Base-by-base conservation (phyloP, 1,140 invertebrate genomes). In the Habropoda laboriosa region DNA sequence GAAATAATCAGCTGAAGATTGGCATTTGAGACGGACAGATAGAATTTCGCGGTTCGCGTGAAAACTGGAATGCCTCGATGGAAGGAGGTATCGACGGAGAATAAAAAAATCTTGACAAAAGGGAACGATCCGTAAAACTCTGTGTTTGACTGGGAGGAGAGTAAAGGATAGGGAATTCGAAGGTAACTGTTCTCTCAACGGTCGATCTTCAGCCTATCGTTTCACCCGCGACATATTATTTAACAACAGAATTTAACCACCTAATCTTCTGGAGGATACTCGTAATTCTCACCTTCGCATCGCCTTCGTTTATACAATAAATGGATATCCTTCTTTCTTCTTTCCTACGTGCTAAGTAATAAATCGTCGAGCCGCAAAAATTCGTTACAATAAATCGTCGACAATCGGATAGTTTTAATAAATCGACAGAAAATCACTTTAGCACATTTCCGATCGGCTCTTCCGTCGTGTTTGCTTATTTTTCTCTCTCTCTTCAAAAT, bases 181-280 rank as follows among this genome's bases (percentile, higher is more conserved):
- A 30, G 13, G 57, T 24, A 24, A 58, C n/a, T 8, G 10, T 1
- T 49, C n/a, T 49, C 57, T 80, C 80, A 71, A 61, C 49, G 72
- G 64, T 73, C 80, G 71, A 87, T 86, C 89, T 89, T 90, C 89
- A 86, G 90, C 66, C 90, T 64, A 88, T 55, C 35, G 84, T 86
- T 88, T 83, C 84, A 76, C 87, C 85, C 79, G 89, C 90, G 89
- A 91, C 88, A 89, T 91, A 89, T 91, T 90, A 88, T 91, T 92
- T 91, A 93, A 92, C 91, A 92, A 91, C 89, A 91, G 80, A 88
- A 86, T 91, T 87, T 90, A 91, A 92, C 85, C 90, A 87, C 85
- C 87, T 90, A 91, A 92, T 92, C 87, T 78, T 88, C 85, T 76
- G 81, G 78, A 89, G 82, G 86, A 88, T 87, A 87, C 82, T 77